Base-by-base conservation (phyloP, 2,888 invertebrate genomes). In the Erebia epiphron region DNA sequence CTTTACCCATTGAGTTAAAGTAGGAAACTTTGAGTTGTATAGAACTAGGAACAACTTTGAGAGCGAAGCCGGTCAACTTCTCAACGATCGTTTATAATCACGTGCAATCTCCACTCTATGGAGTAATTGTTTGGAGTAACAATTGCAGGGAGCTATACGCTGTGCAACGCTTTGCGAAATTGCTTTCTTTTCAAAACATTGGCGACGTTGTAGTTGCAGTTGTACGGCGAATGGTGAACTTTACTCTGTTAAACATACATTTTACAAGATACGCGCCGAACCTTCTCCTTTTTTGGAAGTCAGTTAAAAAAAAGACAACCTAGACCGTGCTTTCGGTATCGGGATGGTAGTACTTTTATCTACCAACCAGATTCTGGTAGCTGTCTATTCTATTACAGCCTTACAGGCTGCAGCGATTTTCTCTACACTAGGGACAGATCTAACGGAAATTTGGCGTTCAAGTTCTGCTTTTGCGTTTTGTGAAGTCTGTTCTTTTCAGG, bases 21-120 rank as follows among this genome's bases (percentile, higher is more conserved):
- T 78, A 78, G 79, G 79, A 79, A 67, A 67, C 60, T 67, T 67
- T 80, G 78, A 76, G 77, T 75, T 78, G 76, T 73, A 75, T 79
- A 76, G 79, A 82, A 84, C 82, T 78, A 85, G 13, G 11, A 35
- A 7, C 7, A 46, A 87, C 84, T 87, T 83, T 78, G 75, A 73
- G 79, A 74, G 79, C 81, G 81, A 79, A 79, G 80, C 84, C 83
- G 78, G 78, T 77, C 77, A 85, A 86, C 83, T 87, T 87, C 85
- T 86, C 86, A 86, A 82, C 80, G 80, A 85, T 82, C 80, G 79
- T 78, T 72, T 74, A 72, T 71, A 76, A 69, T 78, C 75, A 78
- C 75, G 79, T 75, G 67, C 58, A 58, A 67, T 67, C 58, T 67
- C 67, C 58, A 67, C 67, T 67, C 58, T 58, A 58, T 67, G 67